Evolutionary conservation across 2,888 invertebrate genomes (phyloP).

Genomic region (Aleiodes alternator): DNA sequence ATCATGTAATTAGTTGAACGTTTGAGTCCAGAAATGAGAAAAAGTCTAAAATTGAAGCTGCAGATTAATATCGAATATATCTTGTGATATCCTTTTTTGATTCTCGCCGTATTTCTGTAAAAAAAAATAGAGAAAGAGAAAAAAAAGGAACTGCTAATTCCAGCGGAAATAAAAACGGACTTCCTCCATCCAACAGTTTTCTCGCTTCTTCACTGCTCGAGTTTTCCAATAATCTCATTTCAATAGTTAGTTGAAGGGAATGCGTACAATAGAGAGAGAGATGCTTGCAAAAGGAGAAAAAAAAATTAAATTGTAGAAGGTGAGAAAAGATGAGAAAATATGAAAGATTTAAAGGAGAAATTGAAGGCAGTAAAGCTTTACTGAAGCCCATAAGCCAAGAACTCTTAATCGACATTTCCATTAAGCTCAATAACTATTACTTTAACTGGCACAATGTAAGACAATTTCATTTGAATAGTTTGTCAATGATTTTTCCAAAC

Average conservation of each 20-base stretch:
- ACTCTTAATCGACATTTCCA: conserved; percentile 26
- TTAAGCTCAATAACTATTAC: conserved; percentile 1
- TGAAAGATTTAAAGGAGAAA: conserved; percentile 6
- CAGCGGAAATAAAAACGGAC: conserved; percentile 14
- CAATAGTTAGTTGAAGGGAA: conserved; percentile 20
- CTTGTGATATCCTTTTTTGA: not conserved
- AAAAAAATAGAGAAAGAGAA: not conserved
- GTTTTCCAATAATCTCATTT: conserved; percentile 24
- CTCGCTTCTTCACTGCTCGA: conserved; percentile 21
- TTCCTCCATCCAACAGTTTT: not conserved
- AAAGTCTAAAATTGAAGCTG: too few species aligned
- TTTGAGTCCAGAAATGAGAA: too few species aligned
- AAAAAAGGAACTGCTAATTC: conserved; percentile 8
- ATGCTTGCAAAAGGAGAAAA: too few species aligned
- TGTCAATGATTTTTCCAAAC: not conserved
- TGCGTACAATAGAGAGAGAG: conserved; percentile 18
- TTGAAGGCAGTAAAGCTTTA: not conserved
- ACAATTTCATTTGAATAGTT: not conserved
- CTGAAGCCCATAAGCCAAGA: not conserved
- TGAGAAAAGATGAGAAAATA: conserved; percentile 7
- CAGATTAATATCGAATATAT: too few species aligned
- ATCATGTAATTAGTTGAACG: too few species aligned
- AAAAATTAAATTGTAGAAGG: too few species aligned
- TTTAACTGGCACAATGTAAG: not conserved
- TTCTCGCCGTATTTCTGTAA: not conserved